Evolutionary conservation across 2,797 vertebrate genomes (phyloP).

Genomic region (Vespertilio murinus): DNA sequence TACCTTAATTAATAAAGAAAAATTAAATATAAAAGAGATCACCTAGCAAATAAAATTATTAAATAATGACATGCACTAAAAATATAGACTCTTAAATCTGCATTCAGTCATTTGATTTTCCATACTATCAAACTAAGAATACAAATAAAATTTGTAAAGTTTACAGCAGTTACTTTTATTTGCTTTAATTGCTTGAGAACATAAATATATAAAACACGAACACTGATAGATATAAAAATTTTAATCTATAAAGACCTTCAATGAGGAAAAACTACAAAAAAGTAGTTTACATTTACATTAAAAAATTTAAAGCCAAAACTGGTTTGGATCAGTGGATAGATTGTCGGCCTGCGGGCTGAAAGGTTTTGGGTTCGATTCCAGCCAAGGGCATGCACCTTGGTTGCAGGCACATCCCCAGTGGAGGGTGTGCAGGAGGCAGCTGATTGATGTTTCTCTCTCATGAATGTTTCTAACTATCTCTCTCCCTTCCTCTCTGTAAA

Average conservation of each 20-base stretch:
- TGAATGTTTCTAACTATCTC: no score
- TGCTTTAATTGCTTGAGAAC: background rate
- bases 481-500: no score
- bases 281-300: background rate
- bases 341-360: no score
- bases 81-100: background rate
- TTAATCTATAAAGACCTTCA: background rate
- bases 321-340: no score
- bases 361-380: no score
- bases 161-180: background rate
- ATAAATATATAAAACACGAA: background rate
- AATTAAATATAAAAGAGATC: background rate
- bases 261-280: background rate
- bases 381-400: no score
- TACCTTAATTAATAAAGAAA: no score
- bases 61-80: background rate
- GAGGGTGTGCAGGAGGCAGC: no score
- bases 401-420: no score
- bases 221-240: background rate
- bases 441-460: no score
- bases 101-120: background rate
- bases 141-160: background rate
- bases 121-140: conserved; percentile 4
- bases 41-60: background rate
- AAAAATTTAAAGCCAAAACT: background rate